Conservation (phyloP, 2,797 vertebrate species). For the Pangasius djambal region DNA sequence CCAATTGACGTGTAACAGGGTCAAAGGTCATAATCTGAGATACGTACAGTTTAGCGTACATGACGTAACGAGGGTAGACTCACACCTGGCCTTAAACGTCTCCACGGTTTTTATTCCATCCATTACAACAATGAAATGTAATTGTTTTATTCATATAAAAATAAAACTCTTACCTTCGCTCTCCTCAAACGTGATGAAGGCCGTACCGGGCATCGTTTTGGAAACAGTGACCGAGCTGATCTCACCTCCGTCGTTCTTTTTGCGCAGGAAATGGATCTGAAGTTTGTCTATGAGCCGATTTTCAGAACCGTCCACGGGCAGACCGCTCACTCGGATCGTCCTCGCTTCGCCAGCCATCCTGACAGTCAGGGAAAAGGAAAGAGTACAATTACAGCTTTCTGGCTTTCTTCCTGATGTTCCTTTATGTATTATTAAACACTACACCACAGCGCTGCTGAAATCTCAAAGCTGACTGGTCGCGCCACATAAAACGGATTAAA, state of each 20-base stretch:
- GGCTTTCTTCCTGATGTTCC: background rate
- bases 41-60: background rate
- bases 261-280: conserved; percentile 71
- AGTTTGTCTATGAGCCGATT: conserved; percentile 70
- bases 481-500: background rate
- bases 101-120: background rate
- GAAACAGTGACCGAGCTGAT: conserved; percentile 61
- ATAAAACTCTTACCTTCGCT: conserved; percentile 60
- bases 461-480: background rate
- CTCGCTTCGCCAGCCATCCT: conserved; percentile 57
- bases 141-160: background rate
- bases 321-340: conserved; percentile 63
- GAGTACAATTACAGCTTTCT: background rate
- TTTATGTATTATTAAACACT: background rate
- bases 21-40: background rate
- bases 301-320: conserved; percentile 60
- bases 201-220: conserved; percentile 47
- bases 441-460: background rate
- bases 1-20: background rate
- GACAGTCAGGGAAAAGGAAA: background rate
- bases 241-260: conserved; percentile 70
- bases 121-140: background rate
- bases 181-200: conserved; percentile 72
- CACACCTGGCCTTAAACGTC: background rate
- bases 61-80: background rate